A percentile compares a stretch with the other conserved stretches of the same genome.
Conservation (phyloP, 1,140 invertebrate genomes). For the Lasaia peninsularis region DNA sequence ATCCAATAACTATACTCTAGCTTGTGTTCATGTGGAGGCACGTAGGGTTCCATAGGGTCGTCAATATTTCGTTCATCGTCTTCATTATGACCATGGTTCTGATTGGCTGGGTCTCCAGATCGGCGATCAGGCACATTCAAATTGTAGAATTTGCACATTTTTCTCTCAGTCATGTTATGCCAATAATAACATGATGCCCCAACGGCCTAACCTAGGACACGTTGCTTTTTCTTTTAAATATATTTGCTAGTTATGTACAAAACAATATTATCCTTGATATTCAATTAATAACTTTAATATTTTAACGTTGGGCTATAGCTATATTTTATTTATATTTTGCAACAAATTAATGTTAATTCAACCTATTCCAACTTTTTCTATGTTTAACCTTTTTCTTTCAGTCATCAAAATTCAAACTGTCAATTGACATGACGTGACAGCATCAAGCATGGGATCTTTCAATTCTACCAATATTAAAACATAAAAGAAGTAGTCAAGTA, state of each 20-base stretch:
- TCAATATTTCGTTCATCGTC: conserved; percentile 59
- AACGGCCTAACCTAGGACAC: conserved; percentile 74
- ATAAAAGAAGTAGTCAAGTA: no score
- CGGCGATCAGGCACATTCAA: conserved; percentile 72
- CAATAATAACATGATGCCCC: conserved; percentile 71
- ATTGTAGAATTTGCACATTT: conserved; percentile 76
- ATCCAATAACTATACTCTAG: conserved; percentile 93
- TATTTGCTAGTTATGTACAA: conserved; percentile 40
- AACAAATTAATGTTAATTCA: conserved; percentile 52
- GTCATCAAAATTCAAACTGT: conserved; percentile 75
- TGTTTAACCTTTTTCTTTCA: conserved; percentile 75
- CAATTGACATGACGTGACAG: conserved; percentile 40
- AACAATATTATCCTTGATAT: neutral
- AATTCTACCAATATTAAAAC: conserved; percentile 1
- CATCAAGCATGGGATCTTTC: conserved; percentile 34
- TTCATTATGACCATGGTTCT: conserved; percentile 50
- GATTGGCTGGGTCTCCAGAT: conserved; percentile 47
- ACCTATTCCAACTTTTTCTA: conserved; percentile 70
- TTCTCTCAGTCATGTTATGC: conserved; percentile 74
- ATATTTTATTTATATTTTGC: conserved; percentile 37
- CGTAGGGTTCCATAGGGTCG: conserved; percentile 77
- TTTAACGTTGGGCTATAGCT: conserved; percentile 19
- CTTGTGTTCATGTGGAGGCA: conserved; percentile 88
- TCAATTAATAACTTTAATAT: conserved; percentile 9
- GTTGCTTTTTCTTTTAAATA: conserved; percentile 43